Conservation (phyloP, 2,797 vertebrate species). For the Apogon talboti region DNA sequence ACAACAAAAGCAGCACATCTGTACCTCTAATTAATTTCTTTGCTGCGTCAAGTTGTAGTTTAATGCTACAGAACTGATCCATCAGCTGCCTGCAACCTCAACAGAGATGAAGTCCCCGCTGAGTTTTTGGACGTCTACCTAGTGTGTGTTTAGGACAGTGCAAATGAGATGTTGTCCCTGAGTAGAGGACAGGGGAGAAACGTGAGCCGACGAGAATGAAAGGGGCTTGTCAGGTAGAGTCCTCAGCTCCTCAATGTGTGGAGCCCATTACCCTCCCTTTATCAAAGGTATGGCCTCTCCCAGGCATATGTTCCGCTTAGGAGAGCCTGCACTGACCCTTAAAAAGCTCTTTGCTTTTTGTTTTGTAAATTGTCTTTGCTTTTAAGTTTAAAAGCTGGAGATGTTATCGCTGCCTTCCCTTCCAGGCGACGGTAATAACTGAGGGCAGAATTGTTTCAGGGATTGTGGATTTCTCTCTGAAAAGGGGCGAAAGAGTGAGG, state of each 20-base stretch:
- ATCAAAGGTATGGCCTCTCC: conserved; percentile 86
- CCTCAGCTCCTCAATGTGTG: conserved; percentile 71
- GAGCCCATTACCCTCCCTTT: conserved; percentile 83
- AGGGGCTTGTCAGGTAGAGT: conserved; percentile 85
- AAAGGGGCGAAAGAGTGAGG: conserved; percentile 44
- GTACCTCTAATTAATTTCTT: conserved; percentile 43
- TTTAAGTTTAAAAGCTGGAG: conserved; percentile 87
- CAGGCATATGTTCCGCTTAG: conserved; percentile 87
- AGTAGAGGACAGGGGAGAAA: conserved; percentile 76
- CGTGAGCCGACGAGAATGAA: conserved; percentile 83
- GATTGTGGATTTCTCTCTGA: conserved; percentile 44
- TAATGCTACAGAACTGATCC: conserved; percentile 38
- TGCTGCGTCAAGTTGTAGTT: conserved; percentile 20
- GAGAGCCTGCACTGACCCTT: conserved; percentile 86
- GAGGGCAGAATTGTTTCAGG: conserved; percentile 70
- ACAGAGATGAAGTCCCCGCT: conserved; percentile 46
- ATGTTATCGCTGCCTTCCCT: conserved; percentile 81
- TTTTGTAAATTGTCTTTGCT: conserved; percentile 90
- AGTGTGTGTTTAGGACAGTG: conserved; percentile 68
- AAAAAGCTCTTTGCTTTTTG: conserved; percentile 88
- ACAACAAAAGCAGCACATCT: conserved; percentile 35
- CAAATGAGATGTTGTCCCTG: conserved; percentile 82
- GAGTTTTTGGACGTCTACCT: conserved; percentile 54
- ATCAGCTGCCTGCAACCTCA: conserved; percentile 25
- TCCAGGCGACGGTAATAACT: conserved; percentile 78